Percentiles rank a stretch among this genome's conserved stretches.
phyloP scores from a whole-genome alignment of 2,888 invertebrate species.

The Eristalis tenax region DNA sequence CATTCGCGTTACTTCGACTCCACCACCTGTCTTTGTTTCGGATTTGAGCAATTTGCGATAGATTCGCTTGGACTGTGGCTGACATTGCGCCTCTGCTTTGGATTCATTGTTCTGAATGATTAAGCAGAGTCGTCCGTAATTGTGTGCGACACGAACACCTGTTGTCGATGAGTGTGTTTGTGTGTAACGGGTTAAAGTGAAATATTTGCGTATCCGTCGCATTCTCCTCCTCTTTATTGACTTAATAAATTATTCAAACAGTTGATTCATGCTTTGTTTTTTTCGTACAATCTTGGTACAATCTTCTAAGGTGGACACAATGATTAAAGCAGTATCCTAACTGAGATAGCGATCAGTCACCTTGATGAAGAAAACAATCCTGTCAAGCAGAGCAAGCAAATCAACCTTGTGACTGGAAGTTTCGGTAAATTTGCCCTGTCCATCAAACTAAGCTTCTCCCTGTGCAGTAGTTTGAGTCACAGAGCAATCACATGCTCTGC shows the following conservation, averaged over 20 bases:
- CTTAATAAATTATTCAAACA: neutral
- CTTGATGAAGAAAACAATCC: neutral
- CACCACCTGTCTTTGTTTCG: neutral
- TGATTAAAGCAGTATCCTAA: neutral
- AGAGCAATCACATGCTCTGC: neutral
- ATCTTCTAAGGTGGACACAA: neutral
- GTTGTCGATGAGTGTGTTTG: neutral
- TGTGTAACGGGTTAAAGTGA: neutral
- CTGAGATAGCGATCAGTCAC: neutral
- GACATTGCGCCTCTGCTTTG: neutral
- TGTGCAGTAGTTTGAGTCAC: neutral
- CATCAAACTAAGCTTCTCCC: neutral
- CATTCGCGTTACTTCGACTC: neutral
- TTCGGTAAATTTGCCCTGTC: neutral
- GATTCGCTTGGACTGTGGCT: neutral
- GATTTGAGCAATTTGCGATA: neutral
- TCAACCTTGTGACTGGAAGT: neutral
- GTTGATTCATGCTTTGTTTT: neutral
- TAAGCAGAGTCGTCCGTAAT: neutral
- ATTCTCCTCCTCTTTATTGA: neutral
- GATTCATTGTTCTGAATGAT: neutral
- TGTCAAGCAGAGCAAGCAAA: neutral
- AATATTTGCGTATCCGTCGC: neutral
- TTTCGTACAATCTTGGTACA: neutral
- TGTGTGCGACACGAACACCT: neutral